Evolutionary conservation across 2,113 vertebrate species (phyloP), one percentile per base, ranked within the genome.

Genomic region (Channa maculata): DNA sequence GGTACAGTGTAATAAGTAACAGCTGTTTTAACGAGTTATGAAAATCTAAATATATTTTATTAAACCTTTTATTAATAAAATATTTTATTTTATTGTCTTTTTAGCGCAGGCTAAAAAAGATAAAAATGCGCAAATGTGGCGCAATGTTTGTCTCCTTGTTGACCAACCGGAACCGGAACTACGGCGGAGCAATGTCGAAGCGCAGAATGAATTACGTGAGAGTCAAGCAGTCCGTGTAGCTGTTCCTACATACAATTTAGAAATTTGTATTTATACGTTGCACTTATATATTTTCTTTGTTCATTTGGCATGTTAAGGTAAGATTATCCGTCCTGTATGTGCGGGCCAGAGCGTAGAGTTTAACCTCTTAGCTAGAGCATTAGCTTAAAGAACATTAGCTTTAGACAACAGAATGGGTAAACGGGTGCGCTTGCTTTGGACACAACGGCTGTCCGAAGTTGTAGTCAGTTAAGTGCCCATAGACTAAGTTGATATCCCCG

Each of bases 81-180:
- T 24, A 24, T 24, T 24, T 24, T 24, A 24, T 24, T 24, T 24
- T 24, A 24, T 24, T 24, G 24, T 24, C 24, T 41, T 41, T 41
- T 41, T 41, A 5, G 2, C 39, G 4, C 0, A 1, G 37, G 3
- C 5, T 7, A 80, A 24, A 24, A 24, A 24, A 24, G 24, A 24
- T 84, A 82, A 75, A 83, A 53, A 77, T 85, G 83, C 79, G 74
- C 43, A 83, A 55, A 71, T 1, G n/a, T 5, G 6, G 46, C 75
- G 82, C 80, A 48, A 0, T 5, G 1, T 39, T 52, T 12, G 37
- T 85, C 37, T 78, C 66, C 76, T n/a, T 75, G 58, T 59, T 34
- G 45, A 75, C 84, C 36, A 46, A 72, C 2, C 86, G 86, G 89
- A 91, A 90, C 65, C 88, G 91, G 91, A 92, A 89, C 2, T 3